phyloP scores from a whole-genome alignment of 2,113 vertebrate genomes.

The Caracal caracal region DNA sequence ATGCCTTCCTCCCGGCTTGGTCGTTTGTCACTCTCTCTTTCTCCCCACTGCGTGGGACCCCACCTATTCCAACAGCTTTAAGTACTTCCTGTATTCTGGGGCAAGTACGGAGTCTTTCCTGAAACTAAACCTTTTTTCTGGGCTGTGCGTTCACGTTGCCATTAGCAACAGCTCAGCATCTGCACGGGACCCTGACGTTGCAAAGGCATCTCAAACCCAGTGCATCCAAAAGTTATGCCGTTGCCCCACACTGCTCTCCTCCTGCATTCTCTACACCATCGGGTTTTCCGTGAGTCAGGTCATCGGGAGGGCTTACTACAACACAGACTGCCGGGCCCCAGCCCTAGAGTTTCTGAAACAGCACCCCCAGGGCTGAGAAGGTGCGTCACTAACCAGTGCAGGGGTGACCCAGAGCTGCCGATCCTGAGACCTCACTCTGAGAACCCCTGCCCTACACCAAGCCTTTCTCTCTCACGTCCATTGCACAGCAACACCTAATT shows the following conservation, averaged over 20 bases:
- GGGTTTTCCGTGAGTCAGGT: background rate
- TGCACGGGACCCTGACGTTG: background rate
- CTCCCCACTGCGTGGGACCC: background rate
- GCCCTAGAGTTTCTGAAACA: background rate
- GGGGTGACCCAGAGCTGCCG: background rate
- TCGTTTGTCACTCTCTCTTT: background rate
- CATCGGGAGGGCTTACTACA: background rate
- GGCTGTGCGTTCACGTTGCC: background rate
- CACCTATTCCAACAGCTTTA: background rate
- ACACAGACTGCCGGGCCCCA: background rate
- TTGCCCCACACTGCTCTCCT: background rate
- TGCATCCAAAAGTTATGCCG: background rate
- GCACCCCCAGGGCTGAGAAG: background rate
- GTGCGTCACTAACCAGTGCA: background rate
- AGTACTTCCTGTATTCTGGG: background rate
- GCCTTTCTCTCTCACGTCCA: background rate
- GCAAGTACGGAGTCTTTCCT: background rate
- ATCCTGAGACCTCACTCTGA: background rate
- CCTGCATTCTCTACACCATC: background rate
- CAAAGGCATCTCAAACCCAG: background rate
- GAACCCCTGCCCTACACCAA: background rate
- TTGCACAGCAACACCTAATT: background rate
- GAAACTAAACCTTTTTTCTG: background rate
- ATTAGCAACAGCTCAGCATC: background rate
- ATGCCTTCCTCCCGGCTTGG: accelerated